Base-by-base conservation (phyloP, 2,797 vertebrate genomes). In the Champsocephalus esox region DNA sequence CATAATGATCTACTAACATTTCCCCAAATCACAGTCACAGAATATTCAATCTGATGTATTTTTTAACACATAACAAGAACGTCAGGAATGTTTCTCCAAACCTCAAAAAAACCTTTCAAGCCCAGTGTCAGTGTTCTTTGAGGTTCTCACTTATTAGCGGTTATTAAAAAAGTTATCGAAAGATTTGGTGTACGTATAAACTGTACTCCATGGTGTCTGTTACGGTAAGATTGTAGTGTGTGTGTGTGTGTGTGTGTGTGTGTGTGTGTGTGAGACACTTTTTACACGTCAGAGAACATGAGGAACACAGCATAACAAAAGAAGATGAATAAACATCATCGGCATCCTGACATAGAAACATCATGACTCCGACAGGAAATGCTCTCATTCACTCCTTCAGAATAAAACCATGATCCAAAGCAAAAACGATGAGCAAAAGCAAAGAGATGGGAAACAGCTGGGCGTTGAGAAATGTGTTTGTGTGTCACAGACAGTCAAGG, bases 331-430 rank as follows among this genome's bases (percentile, higher is more conserved):
- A 46, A 81, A 54, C 78, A 78, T 59, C 69, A 10, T 59, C 34
- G 58, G 11, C 52, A 73, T 52, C 68, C 38, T 10, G 58, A 61
- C 56, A 62, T 17, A 62, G 52, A n/a, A 54, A 61, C 61, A 66
- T 70, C 16, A 19, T 0, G 62, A 11, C 8, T 59, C 44, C 9
- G 4, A 34, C 48, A 48, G 49, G 49, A 61, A 67, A 57, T 41
- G 74, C 70, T 38, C 75, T 19, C 80, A 79, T 70, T 74, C 73
- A 67, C 24, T 60, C 80, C 21, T 66, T 66, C 61, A 60, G 12
- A 64, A 68, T 79, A 69, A 81, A 81, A 86, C 41, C 12, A 81
- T 59, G 57, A 16, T 69, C 64, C 57, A 71, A 79, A 79, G 32
- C 12, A 77, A 79, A 81, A 65, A 34, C 65, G 28, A 64, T 76